These are phyloP conservation scores for Cordilura impudica DNA, from an alignment of 2,888 invertebrate species.

Conservation along the genomic window DNA sequence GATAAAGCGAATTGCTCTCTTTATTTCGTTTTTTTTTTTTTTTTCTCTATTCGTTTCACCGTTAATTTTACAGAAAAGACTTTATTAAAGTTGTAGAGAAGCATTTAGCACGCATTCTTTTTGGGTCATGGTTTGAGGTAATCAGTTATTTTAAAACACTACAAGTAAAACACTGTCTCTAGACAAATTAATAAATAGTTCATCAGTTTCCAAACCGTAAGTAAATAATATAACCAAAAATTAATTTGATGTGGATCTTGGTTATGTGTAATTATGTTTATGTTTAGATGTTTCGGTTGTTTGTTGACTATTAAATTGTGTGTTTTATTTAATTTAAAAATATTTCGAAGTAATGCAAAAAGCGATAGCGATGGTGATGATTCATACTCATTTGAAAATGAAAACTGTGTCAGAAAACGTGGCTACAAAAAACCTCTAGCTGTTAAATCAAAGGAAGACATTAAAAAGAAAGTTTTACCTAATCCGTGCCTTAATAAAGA, in stretches of 20 bases:
- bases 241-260: conserved; percentile 21
- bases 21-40: too few species aligned
- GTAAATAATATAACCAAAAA: conserved; percentile 27
- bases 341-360: conserved; percentile 18
- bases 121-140: conserved; percentile 17
- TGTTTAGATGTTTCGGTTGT: conserved; percentile 18
- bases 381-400: conserved; percentile 33
- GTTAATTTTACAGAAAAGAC: conserved; percentile 22
- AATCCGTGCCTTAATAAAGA: conserved; percentile 38
- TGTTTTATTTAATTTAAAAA: conserved; percentile 31
- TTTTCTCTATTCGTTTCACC: conserved; percentile 21
- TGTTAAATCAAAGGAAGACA: conserved; percentile 42
- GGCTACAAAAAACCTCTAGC: conserved; percentile 25
- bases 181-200: conserved; percentile 21
- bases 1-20: background rate
- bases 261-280: conserved; percentile 29
- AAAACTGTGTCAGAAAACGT: conserved; percentile 41
- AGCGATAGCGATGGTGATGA: conserved; percentile 33
- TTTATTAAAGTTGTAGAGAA: conserved; percentile 29
- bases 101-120: conserved; percentile 6
- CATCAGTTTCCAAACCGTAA: conserved; percentile 31
- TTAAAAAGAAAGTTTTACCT: conserved; percentile 35
- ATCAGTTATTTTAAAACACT: too few species aligned
- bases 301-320: conserved; percentile 14
- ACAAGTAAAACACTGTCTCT: conserved; percentile 24